Base-by-base conservation (phyloP, 2,113 vertebrate species). In the Marcusenius ussheri region DNA sequence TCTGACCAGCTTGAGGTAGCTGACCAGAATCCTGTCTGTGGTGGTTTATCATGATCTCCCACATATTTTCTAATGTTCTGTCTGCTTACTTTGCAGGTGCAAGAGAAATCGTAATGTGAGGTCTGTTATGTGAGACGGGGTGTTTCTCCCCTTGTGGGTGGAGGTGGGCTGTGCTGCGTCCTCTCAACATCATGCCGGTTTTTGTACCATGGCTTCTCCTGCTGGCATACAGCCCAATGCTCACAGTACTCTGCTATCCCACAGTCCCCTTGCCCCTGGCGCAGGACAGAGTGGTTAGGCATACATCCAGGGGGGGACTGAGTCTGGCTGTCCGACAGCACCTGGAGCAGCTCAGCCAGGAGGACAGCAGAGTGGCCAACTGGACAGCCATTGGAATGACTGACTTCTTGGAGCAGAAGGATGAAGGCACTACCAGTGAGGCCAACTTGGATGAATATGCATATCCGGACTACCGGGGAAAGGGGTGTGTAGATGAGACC, bases 401-500 rank as follows among this genome's bases (percentile, higher is more conserved):
- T 93, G 95, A 96, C 47, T 92, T 91, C 89, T 92, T 91, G 58
- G 95, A 95, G 89, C 95, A 93, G 83, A 94, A 94, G 31, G 97
- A 97, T 89, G 97, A 97, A 80, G 92, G 94, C 0, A 95, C 96
- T 1, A 95, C 97, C 10, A 95, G 95, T 17, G 97, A 97, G 24
- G 98, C 98, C 49, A 94, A 97, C 2, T 96, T 96, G 0, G 98
- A 99, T 89, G 98, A 99, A 93, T 99, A 99, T 2, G 97, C 96
- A 13, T 99, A 99, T 83, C 98, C 98, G 5, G 98, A 99, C 94
- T 99, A 99, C 94, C 96, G 98, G 0, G 98, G 98, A 3, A 99
- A 99, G 85, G 98, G 98, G 91, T 99, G 98, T 90, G 97, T 99
- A 96, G 98, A 99, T 2, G 98, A 99, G 94, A 99, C 97, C 9